Conservation (phyloP, 2,888 invertebrate species). For the Ennomos fuscantarius region DNA sequence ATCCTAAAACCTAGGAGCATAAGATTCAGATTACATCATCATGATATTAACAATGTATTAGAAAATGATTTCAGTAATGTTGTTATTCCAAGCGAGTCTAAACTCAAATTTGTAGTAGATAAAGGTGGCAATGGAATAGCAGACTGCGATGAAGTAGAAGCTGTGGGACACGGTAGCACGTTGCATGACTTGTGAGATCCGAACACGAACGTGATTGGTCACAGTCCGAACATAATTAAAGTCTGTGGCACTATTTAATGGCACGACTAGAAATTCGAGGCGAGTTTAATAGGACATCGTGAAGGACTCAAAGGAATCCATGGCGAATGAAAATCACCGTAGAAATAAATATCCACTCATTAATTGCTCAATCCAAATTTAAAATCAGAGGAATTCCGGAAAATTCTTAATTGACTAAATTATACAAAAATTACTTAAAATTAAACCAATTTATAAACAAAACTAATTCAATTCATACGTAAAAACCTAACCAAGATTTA, state of each 20-base stretch:
- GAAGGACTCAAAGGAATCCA: conserved; percentile 80
- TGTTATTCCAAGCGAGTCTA: conserved; percentile 52
- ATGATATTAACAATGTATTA: conserved; percentile 55
- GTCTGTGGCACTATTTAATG: conserved; percentile 83
- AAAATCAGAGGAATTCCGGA: conserved; percentile 24
- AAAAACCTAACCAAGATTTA: conserved; percentile 28
- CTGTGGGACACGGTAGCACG: conserved; percentile 81
- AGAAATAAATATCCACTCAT: conserved; percentile 39
- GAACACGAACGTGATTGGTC: conserved; percentile 85
- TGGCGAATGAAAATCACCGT: conserved; percentile 62
- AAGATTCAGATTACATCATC: conserved; percentile 71
- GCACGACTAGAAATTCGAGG: conserved; percentile 80
- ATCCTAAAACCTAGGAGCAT: conserved; percentile 44
- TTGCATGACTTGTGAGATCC: conserved; percentile 82
- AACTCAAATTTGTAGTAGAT: conserved; percentile 46
- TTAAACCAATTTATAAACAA: background rate
- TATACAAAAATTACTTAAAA: conserved; percentile 12
- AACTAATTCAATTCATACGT: conserved; percentile 17
- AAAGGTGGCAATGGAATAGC: conserved; percentile 53
- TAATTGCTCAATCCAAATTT: conserved; percentile 36
- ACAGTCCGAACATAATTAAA: conserved; percentile 85
- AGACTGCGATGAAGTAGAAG: conserved; percentile 43
- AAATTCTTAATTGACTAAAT: conserved; percentile 14
- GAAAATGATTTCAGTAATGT: conserved; percentile 60
- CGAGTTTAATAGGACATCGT: conserved; percentile 81